Evolutionary conservation across 2,888 invertebrate genomes (phyloP), one percentile per base, ranked within the genome.

Genomic region (Spisula subtruncata): DNA sequence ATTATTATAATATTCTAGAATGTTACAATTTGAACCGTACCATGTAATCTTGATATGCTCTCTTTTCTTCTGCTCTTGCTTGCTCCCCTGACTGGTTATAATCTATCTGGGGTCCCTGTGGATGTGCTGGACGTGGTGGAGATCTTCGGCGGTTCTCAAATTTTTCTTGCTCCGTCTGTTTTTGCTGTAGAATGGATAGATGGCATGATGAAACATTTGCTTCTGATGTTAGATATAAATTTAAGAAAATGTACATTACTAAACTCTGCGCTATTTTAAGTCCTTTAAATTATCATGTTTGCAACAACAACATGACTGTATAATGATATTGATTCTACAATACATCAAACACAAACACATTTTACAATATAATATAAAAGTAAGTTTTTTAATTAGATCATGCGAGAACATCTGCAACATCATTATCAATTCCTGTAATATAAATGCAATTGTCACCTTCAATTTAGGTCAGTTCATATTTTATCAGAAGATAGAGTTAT

Each of bases 1-100:
- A 25, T 25, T 8, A 12, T 20, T 66, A 66, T 18, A n/a, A 5
- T n/a, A 18, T 14, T 54, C 4, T 18, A 10, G n/a, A n/a, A 66
- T 66, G n/a, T 6, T 25, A 25, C 25, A 20, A n/a, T 25, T 25
- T 66, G 60, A 32, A 75, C 75, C 32, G 48, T 88, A 92, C 92
- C 91, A 89, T 89, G 35, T 92, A 85, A 84, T 92, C 91, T 66
- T 92, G 92, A 85, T 92, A 92, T 6, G 88, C 89, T 25, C 86
- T 86, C 81, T 66, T 90, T 25, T 90, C 89, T 56, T 90, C 89
- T 32, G 84, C 80, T 18, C 60, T 75, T 0, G 90, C 89, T 29
- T 81, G 75, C 32, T 91, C 88, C 16, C 83, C 66, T n/a, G 83
- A 56, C 32, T 60, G 25, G 46, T 89, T 82, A 51, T 92, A 92